A percentile compares a stretch with the other conserved stretches of the same genome.
Conservation (phyloP, 35 echinoderm and acorn worm species). For the Holothuria glaberrima region DNA sequence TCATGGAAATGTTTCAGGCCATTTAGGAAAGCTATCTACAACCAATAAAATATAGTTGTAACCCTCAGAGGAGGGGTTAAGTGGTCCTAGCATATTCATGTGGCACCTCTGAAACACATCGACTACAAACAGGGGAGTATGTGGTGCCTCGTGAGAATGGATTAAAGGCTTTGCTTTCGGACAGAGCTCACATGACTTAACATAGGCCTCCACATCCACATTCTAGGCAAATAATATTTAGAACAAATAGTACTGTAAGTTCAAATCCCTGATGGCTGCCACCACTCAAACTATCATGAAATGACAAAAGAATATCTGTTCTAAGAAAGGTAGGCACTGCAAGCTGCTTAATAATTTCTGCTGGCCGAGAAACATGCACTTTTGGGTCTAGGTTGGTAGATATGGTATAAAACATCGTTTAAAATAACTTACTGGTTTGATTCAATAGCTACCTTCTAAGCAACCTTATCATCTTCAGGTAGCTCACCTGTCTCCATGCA, state of each 20-base stretch:
- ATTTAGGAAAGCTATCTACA: conserved; percentile 64
- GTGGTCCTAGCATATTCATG: conserved; percentile 60
- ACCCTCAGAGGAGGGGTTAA: conserved; percentile 49
- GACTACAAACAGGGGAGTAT: conserved; percentile 37
- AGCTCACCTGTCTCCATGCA: conserved; percentile 39
- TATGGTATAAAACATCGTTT: conserved; percentile 30
- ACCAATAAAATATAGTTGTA: conserved; percentile 64
- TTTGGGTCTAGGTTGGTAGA: conserved; percentile 22
- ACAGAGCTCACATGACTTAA: conserved; percentile 60
- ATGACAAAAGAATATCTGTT: conserved; percentile 58
- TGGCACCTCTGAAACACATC: conserved; percentile 66
- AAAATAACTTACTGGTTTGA: conserved; percentile 41
- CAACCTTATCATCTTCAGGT: conserved; percentile 33
- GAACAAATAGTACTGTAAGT: conserved; percentile 61
- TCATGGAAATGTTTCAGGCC: conserved; percentile 70
- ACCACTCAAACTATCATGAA: conserved; percentile 50
- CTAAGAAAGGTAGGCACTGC: conserved; percentile 39
- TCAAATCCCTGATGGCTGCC: conserved; percentile 66
- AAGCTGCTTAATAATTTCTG: not conserved
- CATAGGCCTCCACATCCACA: conserved; percentile 62
- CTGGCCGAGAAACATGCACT: not conserved
- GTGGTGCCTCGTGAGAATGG: conserved; percentile 45
- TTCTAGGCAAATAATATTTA: conserved; percentile 65
- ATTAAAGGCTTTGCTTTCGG: conserved; percentile 38
- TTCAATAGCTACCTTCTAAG: conserved; percentile 22